Conservation (phyloP, 2,797 vertebrate genomes). For the Caiman crocodilus region DNA sequence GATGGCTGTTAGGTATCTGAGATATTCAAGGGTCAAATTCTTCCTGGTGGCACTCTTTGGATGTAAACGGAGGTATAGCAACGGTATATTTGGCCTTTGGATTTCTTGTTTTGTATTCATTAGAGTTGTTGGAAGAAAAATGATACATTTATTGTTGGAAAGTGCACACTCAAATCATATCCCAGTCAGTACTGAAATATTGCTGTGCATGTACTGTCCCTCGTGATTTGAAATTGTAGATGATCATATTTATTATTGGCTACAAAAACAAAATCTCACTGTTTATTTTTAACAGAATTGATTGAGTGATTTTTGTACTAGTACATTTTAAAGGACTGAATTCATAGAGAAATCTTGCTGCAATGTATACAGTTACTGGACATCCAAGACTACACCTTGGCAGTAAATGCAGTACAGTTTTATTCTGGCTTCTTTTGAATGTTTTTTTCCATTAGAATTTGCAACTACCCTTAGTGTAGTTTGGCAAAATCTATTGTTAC, state of each 20-base stretch:
- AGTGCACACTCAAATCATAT: background rate
- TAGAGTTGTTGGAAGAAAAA: constrained; percentile 41
- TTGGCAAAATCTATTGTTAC: fast-evolving
- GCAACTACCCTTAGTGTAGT: fast-evolving
- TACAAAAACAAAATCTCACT: constrained; percentile 9
- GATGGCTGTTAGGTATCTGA: constrained; percentile 9
- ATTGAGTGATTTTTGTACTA: background rate
- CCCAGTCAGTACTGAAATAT: constrained; percentile 49
- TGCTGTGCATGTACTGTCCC: background rate
- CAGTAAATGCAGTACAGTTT: background rate
- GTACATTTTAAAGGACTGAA: background rate
- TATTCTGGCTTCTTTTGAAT: background rate
- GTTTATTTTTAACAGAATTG: constrained; percentile 1
- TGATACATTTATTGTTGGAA: constrained; percentile 39
- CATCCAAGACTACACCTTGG: background rate
- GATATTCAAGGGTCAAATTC: constrained; percentile 2
- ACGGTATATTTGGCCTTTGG: constrained; percentile 20
- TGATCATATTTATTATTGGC: constrained; percentile 34
- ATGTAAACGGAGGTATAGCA: constrained; percentile 7
- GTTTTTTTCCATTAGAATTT: background rate
- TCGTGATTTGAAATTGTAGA: background rate
- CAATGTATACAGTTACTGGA: background rate
- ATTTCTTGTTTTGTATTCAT: constrained; percentile 66
- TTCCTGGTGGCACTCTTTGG: background rate
- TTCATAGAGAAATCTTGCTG: background rate